phyloP scores from a whole-genome alignment of 2,888 invertebrate species.

The Hanleya hanleyi region DNA sequence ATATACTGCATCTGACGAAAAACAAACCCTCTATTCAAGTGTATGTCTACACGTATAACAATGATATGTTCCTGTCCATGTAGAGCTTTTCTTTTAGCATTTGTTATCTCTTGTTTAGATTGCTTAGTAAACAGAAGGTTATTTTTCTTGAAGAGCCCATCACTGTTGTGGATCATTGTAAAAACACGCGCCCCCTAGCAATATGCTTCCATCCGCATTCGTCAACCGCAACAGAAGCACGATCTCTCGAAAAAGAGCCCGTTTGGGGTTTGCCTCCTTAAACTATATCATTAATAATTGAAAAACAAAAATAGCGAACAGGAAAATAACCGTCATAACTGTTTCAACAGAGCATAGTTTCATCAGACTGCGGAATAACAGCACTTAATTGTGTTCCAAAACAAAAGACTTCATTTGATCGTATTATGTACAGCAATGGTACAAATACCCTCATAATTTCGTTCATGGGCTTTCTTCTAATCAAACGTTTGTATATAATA shows the following conservation, averaged over 20 bases:
- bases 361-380: no score
- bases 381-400: no score
- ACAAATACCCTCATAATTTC: no score
- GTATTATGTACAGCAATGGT: no score
- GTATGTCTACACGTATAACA: conserved; percentile 6
- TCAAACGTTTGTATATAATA: no score
- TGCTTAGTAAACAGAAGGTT: not conserved
- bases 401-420: no score
- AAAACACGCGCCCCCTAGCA: not conserved
- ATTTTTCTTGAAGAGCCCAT: conserved; percentile 4
- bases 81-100: not conserved
- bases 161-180: not conserved
- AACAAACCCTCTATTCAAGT: conserved; percentile 6
- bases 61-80: not conserved
- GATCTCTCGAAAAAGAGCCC: no score
- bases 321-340: no score
- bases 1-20: not conserved
- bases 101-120: conserved; percentile 3
- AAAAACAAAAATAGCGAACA: no score
- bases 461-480: no score
- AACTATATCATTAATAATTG: conserved; percentile 10
- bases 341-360: no score
- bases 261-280: not conserved
- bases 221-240: no score
- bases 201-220: not conserved